Conservation (phyloP, 2,113 vertebrate species). For the Oreotrochilus melanogaster region DNA sequence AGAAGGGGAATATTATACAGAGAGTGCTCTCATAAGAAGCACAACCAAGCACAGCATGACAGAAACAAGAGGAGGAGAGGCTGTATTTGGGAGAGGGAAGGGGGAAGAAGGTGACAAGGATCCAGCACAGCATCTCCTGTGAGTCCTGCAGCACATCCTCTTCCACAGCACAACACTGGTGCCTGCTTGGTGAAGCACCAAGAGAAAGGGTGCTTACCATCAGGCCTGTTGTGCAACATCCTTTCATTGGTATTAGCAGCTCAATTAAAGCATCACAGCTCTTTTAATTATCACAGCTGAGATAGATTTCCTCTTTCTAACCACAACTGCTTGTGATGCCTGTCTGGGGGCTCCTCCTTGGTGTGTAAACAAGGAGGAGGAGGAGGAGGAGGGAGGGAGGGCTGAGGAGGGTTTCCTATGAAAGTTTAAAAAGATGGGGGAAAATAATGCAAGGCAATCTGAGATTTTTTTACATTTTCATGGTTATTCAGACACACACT, state of each 20-base stretch:
- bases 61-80: neutral
- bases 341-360: accelerated
- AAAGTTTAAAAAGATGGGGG: neutral
- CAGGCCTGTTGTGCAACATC: neutral
- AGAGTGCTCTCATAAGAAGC: neutral
- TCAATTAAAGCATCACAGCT: neutral
- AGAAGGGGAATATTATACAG: accelerated
- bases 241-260: neutral
- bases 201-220: neutral
- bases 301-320: neutral
- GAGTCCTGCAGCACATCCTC: neutral
- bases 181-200: neutral
- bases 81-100: neutral
- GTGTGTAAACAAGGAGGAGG: neutral
- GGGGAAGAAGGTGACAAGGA: neutral
- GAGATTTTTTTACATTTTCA: neutral
- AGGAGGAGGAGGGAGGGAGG: neutral
- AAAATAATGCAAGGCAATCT: neutral
- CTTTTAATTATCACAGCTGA: neutral
- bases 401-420: too few relatives aligned
- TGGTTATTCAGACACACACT: neutral
- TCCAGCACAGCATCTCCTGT: neutral
- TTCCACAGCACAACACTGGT: neutral
- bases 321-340: neutral
- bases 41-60: accelerated